Base-by-base conservation (phyloP, 1,140 invertebrate genomes). In the Mycetomoellerius zeteki region DNA sequence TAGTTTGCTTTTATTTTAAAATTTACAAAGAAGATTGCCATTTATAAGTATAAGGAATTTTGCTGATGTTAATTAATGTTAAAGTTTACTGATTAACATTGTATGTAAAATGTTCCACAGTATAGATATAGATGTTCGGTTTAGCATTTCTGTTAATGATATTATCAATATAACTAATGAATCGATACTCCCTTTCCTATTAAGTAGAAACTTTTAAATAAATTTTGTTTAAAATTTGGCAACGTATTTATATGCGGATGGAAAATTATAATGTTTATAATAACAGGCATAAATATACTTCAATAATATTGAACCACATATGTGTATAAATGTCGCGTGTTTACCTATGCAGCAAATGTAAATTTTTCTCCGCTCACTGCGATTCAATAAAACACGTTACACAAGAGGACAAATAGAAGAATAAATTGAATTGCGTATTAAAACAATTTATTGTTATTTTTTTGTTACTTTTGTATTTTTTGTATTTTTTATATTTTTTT, bases 381-480 rank as follows among this genome's bases (percentile, higher is more conserved):
- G 47, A 81, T 81, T 81, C 77, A 71, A 81, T 81, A 81, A 81
- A 81, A 71, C 75, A 47, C 12, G 77, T 81, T 81, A 56, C 64
- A 43, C 77, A 54, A 37, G 64, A 81, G 43, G 16, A 71, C 77
- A 81, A 81, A 81, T 50, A 71, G 77, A 81, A 81, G 27, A 69
- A 81, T 81, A 54, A 71, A 81, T 81, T 81, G 64, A 81, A 81
- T 81, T 69, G 64, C 65, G 54, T 81, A 81, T 81, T 81, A 81
- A 81, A 81, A 81, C 60, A 54, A 81, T 65, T 81, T 71, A 37
- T 58, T 60, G 77, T 81, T 81, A 80, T 69, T 50, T 54, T 43
- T 81, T 69, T 69, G 27, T 52, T 33, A 52, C 30, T 52, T 67
- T 60, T 16, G 37, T 60, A 60, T 21, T 43, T 78, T 78, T 54